Percentiles rank a stretch among this genome's conserved stretches.
phyloP scores from a whole-genome alignment of 2,113 vertebrate genomes.

The Daubentonia madagascariensis region DNA sequence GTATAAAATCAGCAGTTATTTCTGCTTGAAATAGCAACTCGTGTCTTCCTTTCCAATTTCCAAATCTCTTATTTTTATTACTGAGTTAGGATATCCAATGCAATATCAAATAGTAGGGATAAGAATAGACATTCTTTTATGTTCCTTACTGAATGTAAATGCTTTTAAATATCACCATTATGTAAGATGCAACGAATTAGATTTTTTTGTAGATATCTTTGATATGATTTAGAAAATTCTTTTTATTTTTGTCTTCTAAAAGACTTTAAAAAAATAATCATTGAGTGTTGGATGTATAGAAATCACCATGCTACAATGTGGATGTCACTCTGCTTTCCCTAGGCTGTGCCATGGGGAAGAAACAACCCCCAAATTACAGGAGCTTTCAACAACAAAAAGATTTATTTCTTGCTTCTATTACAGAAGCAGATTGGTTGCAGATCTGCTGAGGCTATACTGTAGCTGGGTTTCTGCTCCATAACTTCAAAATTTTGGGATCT shows the following conservation, averaged over 20 bases:
- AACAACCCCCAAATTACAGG: neutral
- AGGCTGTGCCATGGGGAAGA: neutral
- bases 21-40: neutral
- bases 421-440: neutral
- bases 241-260: neutral
- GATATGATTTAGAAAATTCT: neutral
- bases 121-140: neutral
- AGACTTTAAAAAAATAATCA: neutral
- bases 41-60: neutral
- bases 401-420: neutral
- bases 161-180: neutral
- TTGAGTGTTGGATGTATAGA: neutral
- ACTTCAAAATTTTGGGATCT: neutral
- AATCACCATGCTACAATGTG: neutral
- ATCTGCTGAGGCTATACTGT: neutral
- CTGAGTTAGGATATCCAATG: neutral
- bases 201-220: neutral
- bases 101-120: neutral
- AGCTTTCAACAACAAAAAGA: neutral
- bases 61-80: neutral
- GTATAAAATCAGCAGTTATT: neutral
- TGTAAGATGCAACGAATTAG: neutral
- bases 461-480: neutral
- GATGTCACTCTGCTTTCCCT: neutral
- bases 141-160: neutral